Conservation (phyloP, 2,888 invertebrate species). For the Chrysopilus asiliformis region DNA sequence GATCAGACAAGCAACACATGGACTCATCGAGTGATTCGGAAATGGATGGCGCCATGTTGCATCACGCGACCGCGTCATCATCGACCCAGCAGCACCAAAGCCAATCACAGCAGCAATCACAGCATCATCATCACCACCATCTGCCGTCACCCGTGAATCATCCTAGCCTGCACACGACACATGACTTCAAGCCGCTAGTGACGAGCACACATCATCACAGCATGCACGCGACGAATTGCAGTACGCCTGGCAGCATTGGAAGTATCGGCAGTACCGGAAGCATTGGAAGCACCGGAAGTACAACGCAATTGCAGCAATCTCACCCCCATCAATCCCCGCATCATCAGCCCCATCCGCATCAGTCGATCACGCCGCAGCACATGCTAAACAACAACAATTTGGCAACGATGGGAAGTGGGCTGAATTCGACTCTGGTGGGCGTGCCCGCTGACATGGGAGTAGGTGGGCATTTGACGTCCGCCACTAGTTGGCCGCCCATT, state of each 20-base stretch:
- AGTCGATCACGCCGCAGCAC: too few relatives aligned
- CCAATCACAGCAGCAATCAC: slow-evolving; percentile 22
- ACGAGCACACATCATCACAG: slow-evolving; percentile 19
- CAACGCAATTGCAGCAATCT: slow-evolving; percentile 10
- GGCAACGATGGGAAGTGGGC: too few relatives aligned
- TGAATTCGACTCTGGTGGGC: slow-evolving; percentile 21
- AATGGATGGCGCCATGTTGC: slow-evolving; percentile 34
- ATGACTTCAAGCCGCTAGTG: too few relatives aligned
- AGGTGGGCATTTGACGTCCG: slow-evolving; percentile 13
- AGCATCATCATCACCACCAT: too few relatives aligned
- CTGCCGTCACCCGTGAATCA: too few relatives aligned
- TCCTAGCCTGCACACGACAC: slow-evolving; percentile 21
- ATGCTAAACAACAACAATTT: too few relatives aligned
- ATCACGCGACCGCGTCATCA: slow-evolving; percentile 23
- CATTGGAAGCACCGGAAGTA: slow-evolving; percentile 10
- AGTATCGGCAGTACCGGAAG: too few relatives aligned
- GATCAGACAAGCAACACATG: slow-evolving; percentile 37
- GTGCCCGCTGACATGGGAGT: slow-evolving; percentile 16
- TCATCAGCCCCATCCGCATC: slow-evolving; percentile 20
- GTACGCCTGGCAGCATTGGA: too few relatives aligned
- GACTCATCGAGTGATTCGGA: slow-evolving; percentile 38
- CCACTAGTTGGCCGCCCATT: too few relatives aligned
- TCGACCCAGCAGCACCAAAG: too few relatives aligned
- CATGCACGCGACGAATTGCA: slow-evolving; percentile 9
- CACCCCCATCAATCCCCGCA: slow-evolving; percentile 15